Evolutionary conservation across 1,140 invertebrate species (phyloP), one percentile per base, ranked within the genome.

Genomic region (Brachionus plicatilis): DNA sequence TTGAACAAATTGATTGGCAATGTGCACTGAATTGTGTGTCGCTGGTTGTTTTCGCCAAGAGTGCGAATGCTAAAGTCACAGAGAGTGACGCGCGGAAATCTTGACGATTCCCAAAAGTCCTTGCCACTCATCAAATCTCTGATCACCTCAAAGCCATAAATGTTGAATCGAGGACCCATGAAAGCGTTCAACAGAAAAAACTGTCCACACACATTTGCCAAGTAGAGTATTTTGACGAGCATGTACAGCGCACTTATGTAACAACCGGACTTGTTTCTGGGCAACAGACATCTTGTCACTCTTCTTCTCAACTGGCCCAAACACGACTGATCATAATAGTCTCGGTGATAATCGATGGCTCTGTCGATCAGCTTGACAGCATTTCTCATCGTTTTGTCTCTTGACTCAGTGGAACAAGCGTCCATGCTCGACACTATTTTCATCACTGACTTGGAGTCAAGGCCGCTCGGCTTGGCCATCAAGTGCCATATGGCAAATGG

Each of bases 241-340:
- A 89, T 84, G 85, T 89, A 89, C 65, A 89, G 84, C 7, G 86
- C 86, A 1, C 87, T 87, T 8, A 88, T 85, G 85, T 88, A 88
- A 80, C 87, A 88, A 1, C 88, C 88, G 0, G 87, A 88, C 8
- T 87, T 83, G 65, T 88, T 88, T 24, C 45, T 41, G 27, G 76
- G 83, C 60, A 70, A 79, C 5, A 79, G 27, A 37, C 56, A 47
- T 14, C 65, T 75, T 1, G 29, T 56, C 14, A 66, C 6, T 53
- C 29, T 53, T 45, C 66, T 8, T n/a, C 75, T 60, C 29, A 53
- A 43, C 47, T 43, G 50, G n/a, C 24, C 53, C 7, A 47, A 37
- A 47, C 43, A 75, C 29, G 53, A 17, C 33, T 53, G 50, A 47
- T 84, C 70, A 20, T 72, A 66, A 45, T 72, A 75, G 12, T 84